phyloP scores from a whole-genome alignment of 2,797 vertebrate genomes.

The Tokudaia muenninki region DNA sequence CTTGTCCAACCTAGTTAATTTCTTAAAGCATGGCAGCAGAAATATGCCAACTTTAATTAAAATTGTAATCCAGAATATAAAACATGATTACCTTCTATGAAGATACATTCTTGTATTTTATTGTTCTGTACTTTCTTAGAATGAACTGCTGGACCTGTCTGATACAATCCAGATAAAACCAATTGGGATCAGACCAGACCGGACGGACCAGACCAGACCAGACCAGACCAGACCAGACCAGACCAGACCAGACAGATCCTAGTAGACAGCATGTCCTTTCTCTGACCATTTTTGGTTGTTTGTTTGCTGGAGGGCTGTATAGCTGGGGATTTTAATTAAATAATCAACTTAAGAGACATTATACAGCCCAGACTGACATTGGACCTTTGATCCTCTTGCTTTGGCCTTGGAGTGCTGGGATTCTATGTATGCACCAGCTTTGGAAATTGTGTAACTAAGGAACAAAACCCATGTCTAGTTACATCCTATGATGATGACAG shows the following conservation, averaged over 20 bases:
- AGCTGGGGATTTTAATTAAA: neutral
- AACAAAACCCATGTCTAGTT: conserved; percentile 1
- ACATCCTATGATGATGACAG: conserved; percentile 8
- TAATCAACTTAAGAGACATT: neutral
- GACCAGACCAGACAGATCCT: neutral
- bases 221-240: neutral
- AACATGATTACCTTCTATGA: conserved; percentile 44
- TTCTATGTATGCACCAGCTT: neutral
- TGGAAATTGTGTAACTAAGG: conserved; percentile 39
- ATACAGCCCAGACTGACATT: neutral
- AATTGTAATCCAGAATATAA: conserved; percentile 37
- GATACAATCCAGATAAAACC: neutral
- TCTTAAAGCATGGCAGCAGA: conserved; percentile 76
- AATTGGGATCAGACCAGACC: neutral
- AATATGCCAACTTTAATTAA: conserved; percentile 81
- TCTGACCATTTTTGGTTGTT: conserved; percentile 49
- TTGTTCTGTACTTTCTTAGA: conserved; percentile 30
- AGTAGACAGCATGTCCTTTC: conserved; percentile 20
- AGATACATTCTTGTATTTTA: conserved; percentile 57
- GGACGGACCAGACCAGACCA: neutral
- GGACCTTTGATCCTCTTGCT: neutral
- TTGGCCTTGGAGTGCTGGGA: neutral
- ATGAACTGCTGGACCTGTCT: neutral
- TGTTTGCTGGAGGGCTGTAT: neutral
- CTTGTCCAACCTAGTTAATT: conserved; percentile 81